These are phyloP conservation scores for Morone chrysops DNA, from an alignment of 2,113 vertebrate species.

Conservation along the genomic window DNA sequence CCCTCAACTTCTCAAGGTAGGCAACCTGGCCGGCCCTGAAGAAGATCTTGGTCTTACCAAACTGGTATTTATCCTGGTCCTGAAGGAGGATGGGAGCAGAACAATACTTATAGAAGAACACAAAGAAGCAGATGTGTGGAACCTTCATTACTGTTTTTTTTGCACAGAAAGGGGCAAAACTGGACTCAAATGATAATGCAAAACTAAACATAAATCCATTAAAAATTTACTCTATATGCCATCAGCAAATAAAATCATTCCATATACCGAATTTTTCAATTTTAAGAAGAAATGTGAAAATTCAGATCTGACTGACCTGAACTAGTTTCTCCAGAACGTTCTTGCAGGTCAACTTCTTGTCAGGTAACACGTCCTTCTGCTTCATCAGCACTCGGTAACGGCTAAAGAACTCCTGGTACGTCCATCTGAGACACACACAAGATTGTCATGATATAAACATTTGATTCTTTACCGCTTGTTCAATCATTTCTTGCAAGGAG, in stretches of 20 bases:
- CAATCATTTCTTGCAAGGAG: background rate
- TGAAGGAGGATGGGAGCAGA: slow-evolving; percentile 59
- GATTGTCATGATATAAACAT: background rate
- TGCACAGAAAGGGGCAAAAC: background rate
- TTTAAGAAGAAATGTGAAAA: background rate
- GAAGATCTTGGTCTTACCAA: slow-evolving; percentile 99
- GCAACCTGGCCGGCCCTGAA: slow-evolving; percentile 98
- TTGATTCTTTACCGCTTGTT: background rate
- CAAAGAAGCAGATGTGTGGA: no score
- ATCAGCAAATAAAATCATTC: background rate
- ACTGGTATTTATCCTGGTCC: slow-evolving; percentile 99
- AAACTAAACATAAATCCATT: no score
- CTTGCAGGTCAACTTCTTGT: slow-evolving; percentile 94
- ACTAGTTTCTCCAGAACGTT: slow-evolving; percentile 97
- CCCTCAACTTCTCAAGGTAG: slow-evolving; percentile 96
- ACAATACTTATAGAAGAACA: background rate
- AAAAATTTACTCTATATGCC: background rate
- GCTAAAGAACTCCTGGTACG: slow-evolving; percentile 99
- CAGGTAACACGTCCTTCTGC: slow-evolving; percentile 94
- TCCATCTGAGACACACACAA: slow-evolving; percentile 88
- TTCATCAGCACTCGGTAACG: slow-evolving; percentile 98
- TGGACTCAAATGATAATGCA: no score
- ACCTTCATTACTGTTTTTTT: no score
- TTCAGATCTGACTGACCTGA: slow-evolving; percentile 87
- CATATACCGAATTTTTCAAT: background rate